Conservation (phyloP, 2,888 invertebrate species). For the Epirrhoe alternata region DNA sequence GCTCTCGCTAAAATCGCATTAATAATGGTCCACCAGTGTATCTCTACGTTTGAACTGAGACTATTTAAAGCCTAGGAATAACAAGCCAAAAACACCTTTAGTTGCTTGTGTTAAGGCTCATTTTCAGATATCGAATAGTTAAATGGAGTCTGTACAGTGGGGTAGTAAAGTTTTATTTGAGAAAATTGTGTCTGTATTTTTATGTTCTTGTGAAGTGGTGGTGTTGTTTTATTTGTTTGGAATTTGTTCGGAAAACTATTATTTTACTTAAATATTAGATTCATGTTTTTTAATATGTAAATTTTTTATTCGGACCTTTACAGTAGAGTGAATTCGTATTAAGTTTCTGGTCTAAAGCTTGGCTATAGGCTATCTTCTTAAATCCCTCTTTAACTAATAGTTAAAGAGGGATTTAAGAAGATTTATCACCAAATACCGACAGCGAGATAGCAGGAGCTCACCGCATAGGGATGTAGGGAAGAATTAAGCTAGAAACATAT, state of each 20-base stretch:
- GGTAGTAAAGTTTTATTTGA: constrained; percentile 13
- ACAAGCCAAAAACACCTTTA: not conserved
- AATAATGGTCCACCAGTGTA: constrained; percentile 18
- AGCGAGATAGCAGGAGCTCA: too few relatives aligned
- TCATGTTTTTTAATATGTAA: too few relatives aligned
- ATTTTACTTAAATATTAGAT: too few relatives aligned
- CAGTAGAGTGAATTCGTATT: too few relatives aligned
- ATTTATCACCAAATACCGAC: too few relatives aligned
- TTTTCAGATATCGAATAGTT: not conserved
- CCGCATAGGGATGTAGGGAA: too few relatives aligned
- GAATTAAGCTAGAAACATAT: too few relatives aligned
- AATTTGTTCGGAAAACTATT: not conserved
- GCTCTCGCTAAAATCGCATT: constrained; percentile 21
- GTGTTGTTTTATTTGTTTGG: not conserved
- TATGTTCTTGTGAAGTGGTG: not conserved
- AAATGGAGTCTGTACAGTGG: constrained; percentile 9
- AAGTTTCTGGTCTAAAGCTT: too few relatives aligned
- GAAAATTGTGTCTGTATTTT: not conserved
- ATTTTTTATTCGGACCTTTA: too few relatives aligned
- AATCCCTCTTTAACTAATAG: too few relatives aligned
- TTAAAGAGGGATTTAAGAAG: too few relatives aligned
- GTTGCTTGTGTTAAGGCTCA: not conserved
- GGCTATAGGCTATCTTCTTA: too few relatives aligned
- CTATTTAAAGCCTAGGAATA: not conserved
- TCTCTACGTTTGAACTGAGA: constrained; percentile 10